These are phyloP conservation scores for Seira musarum DNA, from an alignment of 2,888 invertebrate species.

Conservation along the genomic window DNA sequence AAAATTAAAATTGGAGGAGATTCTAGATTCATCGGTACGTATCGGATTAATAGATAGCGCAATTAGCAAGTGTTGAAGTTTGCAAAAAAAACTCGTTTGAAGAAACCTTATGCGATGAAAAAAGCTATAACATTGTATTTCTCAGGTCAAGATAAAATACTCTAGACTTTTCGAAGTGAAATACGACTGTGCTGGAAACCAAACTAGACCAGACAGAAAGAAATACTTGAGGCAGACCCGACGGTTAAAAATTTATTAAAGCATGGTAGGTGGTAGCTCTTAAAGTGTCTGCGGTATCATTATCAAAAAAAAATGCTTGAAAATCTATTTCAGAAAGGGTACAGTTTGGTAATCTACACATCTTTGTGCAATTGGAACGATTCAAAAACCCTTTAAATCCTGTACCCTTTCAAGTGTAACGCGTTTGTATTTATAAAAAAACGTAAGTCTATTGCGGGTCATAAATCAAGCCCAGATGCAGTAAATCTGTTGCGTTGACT, in stretches of 20 bases:
- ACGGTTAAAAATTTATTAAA: conserved; percentile 16
- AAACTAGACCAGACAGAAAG: background rate
- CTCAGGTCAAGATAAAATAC: background rate
- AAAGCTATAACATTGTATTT: background rate
- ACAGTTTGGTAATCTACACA: background rate
- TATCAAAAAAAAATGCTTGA: background rate
- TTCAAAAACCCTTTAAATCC: too few relatives aligned
- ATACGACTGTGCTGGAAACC: background rate
- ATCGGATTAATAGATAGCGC: too few relatives aligned
- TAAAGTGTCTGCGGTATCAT: conserved; percentile 33
- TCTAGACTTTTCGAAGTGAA: background rate
- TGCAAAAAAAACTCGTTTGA: background rate
- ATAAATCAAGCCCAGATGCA: background rate
- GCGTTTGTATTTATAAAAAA: background rate
- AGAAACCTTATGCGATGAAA: background rate
- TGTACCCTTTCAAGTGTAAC: too few relatives aligned
- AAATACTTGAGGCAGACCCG: background rate
- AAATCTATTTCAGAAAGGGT: background rate
- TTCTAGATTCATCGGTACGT: too few relatives aligned
- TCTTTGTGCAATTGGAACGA: too few relatives aligned
- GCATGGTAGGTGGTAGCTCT: conserved; percentile 28
- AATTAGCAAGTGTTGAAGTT: too few relatives aligned
- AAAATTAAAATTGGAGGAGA: too few relatives aligned
- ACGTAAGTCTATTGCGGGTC: background rate
- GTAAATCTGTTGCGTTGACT: background rate